These are phyloP conservation scores for Stichopus horrens DNA, from an alignment of 53 echinoderm and acorn worm genomes.

Conservation along the genomic window DNA sequence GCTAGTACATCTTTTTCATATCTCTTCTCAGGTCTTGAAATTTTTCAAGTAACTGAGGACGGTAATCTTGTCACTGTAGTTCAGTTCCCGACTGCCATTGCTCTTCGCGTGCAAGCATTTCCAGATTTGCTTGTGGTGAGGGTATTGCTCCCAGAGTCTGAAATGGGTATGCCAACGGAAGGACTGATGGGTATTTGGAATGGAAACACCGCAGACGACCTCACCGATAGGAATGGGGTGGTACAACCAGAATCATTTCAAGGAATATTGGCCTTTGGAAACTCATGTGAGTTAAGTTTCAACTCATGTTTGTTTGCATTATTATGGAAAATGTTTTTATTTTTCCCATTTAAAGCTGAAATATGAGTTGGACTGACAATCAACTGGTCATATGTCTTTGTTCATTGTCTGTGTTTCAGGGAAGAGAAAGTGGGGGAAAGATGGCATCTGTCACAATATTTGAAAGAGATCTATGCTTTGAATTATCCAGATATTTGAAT, in stretches of 20 bases:
- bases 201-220: not conserved
- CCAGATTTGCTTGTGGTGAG: constrained; percentile 13
- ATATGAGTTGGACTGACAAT: too few species aligned
- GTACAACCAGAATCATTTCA: not conserved
- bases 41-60: not conserved
- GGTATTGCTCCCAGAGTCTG: not conserved
- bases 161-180: not conserved
- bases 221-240: constrained; percentile 10
- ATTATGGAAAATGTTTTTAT: too few species aligned
- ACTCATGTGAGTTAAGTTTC: constrained; percentile 15
- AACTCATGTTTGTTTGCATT: too few species aligned
- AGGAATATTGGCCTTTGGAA: not conserved
- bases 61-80: not conserved
- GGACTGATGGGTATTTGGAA: constrained; percentile 24
- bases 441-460: too few species aligned
- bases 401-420: too few species aligned
- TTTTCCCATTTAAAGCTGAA: too few species aligned
- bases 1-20: too few species aligned
- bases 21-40: not conserved
- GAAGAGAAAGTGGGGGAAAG: too few species aligned
- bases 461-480: too few species aligned
- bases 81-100: not conserved
- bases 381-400: too few species aligned
- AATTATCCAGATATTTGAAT: too few species aligned
- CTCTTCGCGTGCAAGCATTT: not conserved